phyloP scores from a whole-genome alignment of 2,113 vertebrate species.

The Oncorhynchus masou region DNA sequence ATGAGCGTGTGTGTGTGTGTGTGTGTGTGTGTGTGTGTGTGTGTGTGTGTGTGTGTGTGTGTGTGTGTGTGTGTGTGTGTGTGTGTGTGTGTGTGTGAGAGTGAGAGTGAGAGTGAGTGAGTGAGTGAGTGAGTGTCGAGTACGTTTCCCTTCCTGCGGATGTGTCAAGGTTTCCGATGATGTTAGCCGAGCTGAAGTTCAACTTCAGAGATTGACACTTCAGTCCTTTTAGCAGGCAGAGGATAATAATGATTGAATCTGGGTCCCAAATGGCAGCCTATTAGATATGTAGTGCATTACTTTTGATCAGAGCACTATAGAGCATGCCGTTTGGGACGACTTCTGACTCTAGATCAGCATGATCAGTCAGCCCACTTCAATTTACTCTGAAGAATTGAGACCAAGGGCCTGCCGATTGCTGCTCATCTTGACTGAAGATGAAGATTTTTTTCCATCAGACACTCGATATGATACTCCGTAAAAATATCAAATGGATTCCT shows the following conservation, averaged over 20 bases:
- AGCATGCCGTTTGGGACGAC: slow-evolving; percentile 7
- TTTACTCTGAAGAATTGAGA: slow-evolving; percentile 3
- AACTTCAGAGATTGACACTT: slow-evolving; percentile 34
- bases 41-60: too few species aligned
- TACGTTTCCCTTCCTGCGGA: neutral
- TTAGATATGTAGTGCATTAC: too few species aligned
- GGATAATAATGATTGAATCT: slow-evolving; percentile 1
- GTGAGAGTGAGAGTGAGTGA: too few species aligned
- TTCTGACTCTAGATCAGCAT: slow-evolving; percentile 17
- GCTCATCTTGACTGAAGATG: slow-evolving; percentile 23
- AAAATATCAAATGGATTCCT: neutral
- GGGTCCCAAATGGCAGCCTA: too few species aligned
- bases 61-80: too few species aligned
- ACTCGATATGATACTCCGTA: slow-evolving; percentile 20
- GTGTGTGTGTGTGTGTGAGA: too few species aligned
- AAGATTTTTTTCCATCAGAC: neutral
- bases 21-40: too few species aligned
- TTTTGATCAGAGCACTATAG: too few species aligned
- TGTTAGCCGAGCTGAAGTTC: slow-evolving; percentile 33
- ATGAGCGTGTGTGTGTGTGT: too few species aligned
- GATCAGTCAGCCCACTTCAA: slow-evolving; percentile 25
- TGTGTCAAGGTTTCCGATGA: slow-evolving; percentile 16
- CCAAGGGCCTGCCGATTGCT: neutral
- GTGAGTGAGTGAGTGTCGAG: too few species aligned
- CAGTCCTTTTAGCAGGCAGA: slow-evolving; percentile 29